Evolutionary conservation across 2,113 vertebrate genomes (phyloP), one percentile per base, ranked within the genome.

Genomic region (Notechis scutatus): DNA sequence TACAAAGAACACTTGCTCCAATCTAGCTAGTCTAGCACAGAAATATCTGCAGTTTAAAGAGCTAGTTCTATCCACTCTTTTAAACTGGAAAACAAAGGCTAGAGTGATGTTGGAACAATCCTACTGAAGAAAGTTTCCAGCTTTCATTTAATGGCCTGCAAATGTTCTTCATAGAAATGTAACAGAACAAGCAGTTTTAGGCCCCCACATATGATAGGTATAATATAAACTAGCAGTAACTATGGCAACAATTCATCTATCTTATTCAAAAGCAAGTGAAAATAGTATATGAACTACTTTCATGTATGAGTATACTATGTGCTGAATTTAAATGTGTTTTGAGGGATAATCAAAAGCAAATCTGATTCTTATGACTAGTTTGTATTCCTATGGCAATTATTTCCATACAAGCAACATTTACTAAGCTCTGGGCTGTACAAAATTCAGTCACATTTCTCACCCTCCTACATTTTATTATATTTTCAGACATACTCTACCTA

Each of bases 161-260:
- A 69, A 92, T 50, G 57, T 81, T 94, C 92, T 93, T 93, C 93
- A 90, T 91, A 47, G 29, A 29, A 89, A 50, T 86, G 59, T 93
- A 91, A 92, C 94, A 93, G 94, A 95, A 69, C 74, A 52, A 20
- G 87, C n/a, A 47, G 85, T 54, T 87, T 94, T 55, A 94, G 93
- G n/a, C 93, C 59, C 45, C 45, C 0, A 4, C 91, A 55, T 89
- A 89, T 23, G 90, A 93, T 90, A 93, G 85, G 52, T 81, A 87
- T 94, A 34, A 3, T 93, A 93, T 94, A 93, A 96, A 94, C 89
- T 52, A 94, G 85, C 61, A 23, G 95, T 97, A 95, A 92, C 95
- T 94, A 95, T 96, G 93, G 96, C 94, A 96, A 97, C 96, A 52
- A 7, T 9, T 81, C 0, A 15, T 64, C 88, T 54, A 56, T 92